Evolutionary conservation across 2,113 vertebrate species (phyloP).

Genomic region (Lepus americanus): DNA sequence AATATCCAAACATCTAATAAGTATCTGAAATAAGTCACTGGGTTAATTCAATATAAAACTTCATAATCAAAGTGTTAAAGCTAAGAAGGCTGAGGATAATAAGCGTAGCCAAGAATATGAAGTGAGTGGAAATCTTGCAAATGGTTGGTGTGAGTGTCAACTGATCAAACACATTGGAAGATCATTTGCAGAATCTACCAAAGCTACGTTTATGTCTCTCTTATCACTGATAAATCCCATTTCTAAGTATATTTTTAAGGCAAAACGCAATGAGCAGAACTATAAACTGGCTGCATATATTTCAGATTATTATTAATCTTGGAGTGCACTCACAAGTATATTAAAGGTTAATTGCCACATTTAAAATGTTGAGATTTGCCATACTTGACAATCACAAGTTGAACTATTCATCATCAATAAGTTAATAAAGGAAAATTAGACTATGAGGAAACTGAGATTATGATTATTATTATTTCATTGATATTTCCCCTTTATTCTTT

Average conservation of each 20-base stretch:
- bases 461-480: not conserved
- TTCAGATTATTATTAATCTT: conserved; percentile 27
- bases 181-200: not conserved
- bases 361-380: not conserved
- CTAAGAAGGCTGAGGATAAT: not conserved
- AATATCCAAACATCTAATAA: not conserved
- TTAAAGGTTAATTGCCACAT: not conserved
- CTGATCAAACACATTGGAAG: not conserved
- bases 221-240: not conserved
- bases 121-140: not conserved
- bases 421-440: not conserved
- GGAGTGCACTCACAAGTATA: not conserved
- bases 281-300: not conserved
- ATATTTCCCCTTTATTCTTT: not conserved
- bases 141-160: not conserved
- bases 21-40: not conserved
- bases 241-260: not conserved
- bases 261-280: not conserved
- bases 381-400: not conserved
- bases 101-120: not conserved
- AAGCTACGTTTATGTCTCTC: not conserved
- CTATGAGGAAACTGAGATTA: not conserved
- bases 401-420: not conserved
- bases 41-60: not conserved
- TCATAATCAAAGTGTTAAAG: not conserved